Percentiles rank a stretch among this genome's conserved stretches.
These are phyloP conservation scores for Atrichornis clamosus DNA, from an alignment of 2,113 vertebrate genomes.

Conservation along the genomic window DNA sequence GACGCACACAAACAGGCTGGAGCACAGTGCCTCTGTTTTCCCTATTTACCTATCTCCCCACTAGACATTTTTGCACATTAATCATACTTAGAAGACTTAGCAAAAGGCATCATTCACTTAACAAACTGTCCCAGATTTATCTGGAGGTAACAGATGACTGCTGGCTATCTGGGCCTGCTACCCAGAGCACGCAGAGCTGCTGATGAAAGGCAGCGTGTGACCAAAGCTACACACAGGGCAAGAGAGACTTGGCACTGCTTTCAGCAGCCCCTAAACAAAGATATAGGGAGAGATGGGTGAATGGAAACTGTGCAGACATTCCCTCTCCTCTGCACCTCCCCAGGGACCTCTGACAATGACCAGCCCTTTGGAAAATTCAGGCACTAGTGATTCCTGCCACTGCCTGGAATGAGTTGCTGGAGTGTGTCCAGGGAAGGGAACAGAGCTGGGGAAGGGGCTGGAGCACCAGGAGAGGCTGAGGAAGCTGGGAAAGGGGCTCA, in stretches of 20 bases:
- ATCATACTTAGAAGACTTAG: constrained; percentile 21
- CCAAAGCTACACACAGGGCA: neutral
- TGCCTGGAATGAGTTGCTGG: neutral
- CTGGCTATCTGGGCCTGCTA: neutral
- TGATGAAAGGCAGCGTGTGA: constrained; percentile 20
- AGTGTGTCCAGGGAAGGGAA: neutral
- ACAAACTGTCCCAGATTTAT: constrained; percentile 32
- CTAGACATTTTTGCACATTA: neutral
- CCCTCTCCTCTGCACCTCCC: neutral
- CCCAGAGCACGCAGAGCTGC: neutral
- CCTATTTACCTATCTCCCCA: neutral
- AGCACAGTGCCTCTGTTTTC: neutral
- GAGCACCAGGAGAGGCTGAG: neutral
- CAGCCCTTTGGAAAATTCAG: neutral
- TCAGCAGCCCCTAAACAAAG: neutral
- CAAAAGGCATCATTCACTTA: constrained; percentile 45
- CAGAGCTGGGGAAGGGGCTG: neutral
- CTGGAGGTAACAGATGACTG: constrained; percentile 23
- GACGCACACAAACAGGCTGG: neutral
- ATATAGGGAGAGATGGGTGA: neutral
- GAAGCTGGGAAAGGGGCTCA: neutral
- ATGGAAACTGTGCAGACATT: neutral
- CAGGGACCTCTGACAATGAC: neutral
- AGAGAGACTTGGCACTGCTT: neutral
- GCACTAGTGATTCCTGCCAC: neutral